Evolutionary conservation across 2,888 invertebrate species (phyloP).

Genomic region (Hybos culiciformis): DNA sequence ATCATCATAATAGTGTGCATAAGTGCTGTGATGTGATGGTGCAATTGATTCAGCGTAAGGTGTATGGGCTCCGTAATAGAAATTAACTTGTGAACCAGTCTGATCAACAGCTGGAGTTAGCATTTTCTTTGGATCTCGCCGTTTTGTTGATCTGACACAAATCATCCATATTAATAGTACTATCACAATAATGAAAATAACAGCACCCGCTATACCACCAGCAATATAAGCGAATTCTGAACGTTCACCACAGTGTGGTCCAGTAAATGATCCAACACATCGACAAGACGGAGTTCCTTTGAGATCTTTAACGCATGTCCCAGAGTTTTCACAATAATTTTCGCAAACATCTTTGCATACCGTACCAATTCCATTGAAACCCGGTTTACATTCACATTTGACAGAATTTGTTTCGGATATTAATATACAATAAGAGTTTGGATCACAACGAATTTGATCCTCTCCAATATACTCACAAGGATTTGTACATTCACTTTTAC

Average conservation of each 20-base stretch:
- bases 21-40: conserved; percentile 88
- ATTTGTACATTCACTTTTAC: conserved; percentile 73
- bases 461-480: conserved; percentile 68
- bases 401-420: conserved; percentile 72
- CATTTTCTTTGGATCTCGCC: conserved; percentile 84
- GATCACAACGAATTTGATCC: conserved; percentile 74
- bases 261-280: conserved; percentile 85
- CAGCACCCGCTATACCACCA: conserved; percentile 87
- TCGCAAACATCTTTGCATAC: conserved; percentile 70
- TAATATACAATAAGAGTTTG: conserved; percentile 74
- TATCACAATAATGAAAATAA: conserved; percentile 82
- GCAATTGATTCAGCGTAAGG: conserved; percentile 92
- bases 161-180: conserved; percentile 95
- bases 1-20: conserved; percentile 90
- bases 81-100: conserved; percentile 87
- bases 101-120: conserved; percentile 78
- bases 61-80: conserved; percentile 89
- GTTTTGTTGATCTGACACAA: conserved; percentile 77
- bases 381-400: conserved; percentile 85
- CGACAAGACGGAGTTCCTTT: conserved; percentile 76
- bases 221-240: conserved; percentile 93
- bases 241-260: conserved; percentile 75
- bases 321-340: conserved; percentile 79
- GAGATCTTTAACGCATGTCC: conserved; percentile 70
- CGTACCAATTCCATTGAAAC: conserved; percentile 79